These are phyloP conservation scores for Sebastolobus altivelis DNA, from an alignment of 2,797 vertebrate genomes.

Conservation along the genomic window DNA sequence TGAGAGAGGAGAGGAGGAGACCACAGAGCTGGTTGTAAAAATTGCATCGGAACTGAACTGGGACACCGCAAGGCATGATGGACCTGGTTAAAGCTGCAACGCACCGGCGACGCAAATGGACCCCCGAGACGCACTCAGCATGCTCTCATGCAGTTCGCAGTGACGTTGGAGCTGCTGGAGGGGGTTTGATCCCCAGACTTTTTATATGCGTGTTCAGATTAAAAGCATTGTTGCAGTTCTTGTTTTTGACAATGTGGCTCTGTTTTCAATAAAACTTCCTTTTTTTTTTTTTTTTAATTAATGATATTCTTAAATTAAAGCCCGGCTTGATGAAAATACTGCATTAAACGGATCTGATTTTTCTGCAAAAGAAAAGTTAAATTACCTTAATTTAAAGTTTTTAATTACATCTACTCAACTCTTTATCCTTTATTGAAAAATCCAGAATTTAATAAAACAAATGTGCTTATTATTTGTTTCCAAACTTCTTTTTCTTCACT, in stretches of 20 bases:
- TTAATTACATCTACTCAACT: neutral
- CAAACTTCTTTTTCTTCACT: neutral
- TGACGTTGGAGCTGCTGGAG: neutral
- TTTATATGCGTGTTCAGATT: neutral
- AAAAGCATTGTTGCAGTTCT: neutral
- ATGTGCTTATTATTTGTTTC: neutral
- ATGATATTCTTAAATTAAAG: neutral
- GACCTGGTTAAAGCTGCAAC: conserved; percentile 85
- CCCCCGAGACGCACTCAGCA: conserved; percentile 10
- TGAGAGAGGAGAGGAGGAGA: neutral
- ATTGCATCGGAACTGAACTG: conserved; percentile 80
- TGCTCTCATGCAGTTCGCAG: conserved; percentile 5
- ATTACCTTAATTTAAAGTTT: neutral
- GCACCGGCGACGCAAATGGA: conserved; percentile 56
- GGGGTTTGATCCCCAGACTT: neutral
- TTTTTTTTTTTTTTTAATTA: neutral
- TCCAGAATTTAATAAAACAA: neutral
- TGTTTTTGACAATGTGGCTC: neutral
- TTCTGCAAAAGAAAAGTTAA: neutral
- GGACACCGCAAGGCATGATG: conserved; percentile 89
- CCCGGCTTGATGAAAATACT: neutral
- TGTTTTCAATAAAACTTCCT: neutral
- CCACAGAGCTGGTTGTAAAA: conserved; percentile 39
- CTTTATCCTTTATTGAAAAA: neutral
- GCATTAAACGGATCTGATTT: neutral